Base-by-base conservation (phyloP, 2,888 invertebrate species). In the Venusia cambrica region DNA sequence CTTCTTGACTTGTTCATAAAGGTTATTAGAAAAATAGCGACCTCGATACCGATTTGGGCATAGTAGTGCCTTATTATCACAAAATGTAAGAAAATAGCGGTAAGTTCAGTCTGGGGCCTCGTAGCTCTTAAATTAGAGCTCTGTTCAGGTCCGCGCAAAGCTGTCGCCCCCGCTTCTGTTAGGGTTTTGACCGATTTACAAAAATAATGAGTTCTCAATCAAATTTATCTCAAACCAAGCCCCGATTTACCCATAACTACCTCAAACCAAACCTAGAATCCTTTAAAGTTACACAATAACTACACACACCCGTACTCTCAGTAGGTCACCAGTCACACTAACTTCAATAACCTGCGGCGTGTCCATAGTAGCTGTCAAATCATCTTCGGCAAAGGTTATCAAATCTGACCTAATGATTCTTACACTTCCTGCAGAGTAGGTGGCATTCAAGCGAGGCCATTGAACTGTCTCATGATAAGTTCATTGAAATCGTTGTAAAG, bases 361-460 rank as follows among this genome's bases (percentile, higher is more conserved):
- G 3, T 4, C 5, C 4, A 1, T 14, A 30, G 9, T 21, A 5
- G 15, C 25, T 19, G 4, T 21, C 4, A 5, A 8, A 6, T 31
- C 5, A 26, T 17, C 21, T 18, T 6, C 18, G 28, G 9, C 20
- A 8, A 8, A 33, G 37, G 32, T 29, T 41, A 41, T 37, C 37
- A 14, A 6, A 4, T 5, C 6, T 18, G 39, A 43, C 34, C 28
- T 38, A 34, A 11, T 21, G 29, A 30, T 18, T 28, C 26, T 35
- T 18, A 26, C 31, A 12, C 46, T 47, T 49, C 49, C 49, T 41
- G 49, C 25, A 11, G 19, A 21, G 41, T 49, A 39, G 43, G 45
- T 40, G 40, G 48, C 35, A 37, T 17, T 30, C 29, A 25, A 28
- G 31, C 29, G 21, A 46, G 46, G 44, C 14, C 46, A 22, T 11